Base-by-base conservation (phyloP, 2,113 vertebrate species). In the Chamaetylas fuelleborni region DNA sequence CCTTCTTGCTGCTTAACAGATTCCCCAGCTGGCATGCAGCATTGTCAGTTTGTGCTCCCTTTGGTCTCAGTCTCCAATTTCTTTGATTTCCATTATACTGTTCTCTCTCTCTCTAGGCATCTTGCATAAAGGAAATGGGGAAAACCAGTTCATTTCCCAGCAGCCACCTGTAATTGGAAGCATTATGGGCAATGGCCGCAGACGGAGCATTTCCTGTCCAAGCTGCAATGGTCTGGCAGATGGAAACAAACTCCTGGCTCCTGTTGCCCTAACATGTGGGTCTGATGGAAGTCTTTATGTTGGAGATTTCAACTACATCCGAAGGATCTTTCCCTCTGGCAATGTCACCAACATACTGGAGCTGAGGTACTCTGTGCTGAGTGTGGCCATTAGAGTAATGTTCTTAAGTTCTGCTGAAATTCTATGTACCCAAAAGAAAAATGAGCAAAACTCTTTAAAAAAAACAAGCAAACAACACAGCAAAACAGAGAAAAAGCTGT, bases 121-220 rank as follows among this genome's bases (percentile, higher is more conserved):
- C 97, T 97, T 99, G 86, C 99, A 99, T 97, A 99, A 99, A 98
- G 99, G 99, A 72, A 99, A 99, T 0, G 99, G 99, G 4, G 99
- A 99, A 97, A 99, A 99, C 97, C 98, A 99, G 96, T 99, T 99
- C 95, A 99, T 99, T 94, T 99, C 99, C 79, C 99, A 99, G 98
- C 99, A 99, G 97, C 99, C 99, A 0, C 99, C 99, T 8, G 98
- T 99, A 79, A 99, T 99, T 2, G 99, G 99, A 84, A 99, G 99
- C 83, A 98, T 99, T 97, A 99, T 99, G 99, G 99, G 99, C 70
- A 99, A 99, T 0, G 99, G 99, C 28, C 98, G 99, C 50, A 97
- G 99, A 38, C 98, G 99, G 36, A 99, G 99, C 96, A 99, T 99
- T 96, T 99, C 99, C 84, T 99, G 99, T 95, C 99, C 99, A 19